These are phyloP conservation scores for Periparus ater DNA, from an alignment of 2,797 vertebrate genomes.

Conservation along the genomic window DNA sequence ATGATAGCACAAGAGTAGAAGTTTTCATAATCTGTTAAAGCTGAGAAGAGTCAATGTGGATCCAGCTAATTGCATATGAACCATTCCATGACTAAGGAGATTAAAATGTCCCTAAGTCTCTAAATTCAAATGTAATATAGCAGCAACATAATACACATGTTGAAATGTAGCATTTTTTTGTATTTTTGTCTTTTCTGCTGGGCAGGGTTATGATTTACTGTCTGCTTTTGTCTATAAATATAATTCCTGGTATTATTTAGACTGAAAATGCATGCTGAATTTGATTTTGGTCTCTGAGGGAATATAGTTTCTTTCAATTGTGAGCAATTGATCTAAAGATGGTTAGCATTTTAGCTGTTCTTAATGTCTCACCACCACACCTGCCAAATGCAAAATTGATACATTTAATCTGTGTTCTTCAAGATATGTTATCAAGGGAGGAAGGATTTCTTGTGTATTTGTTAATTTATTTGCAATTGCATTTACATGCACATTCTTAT, in stretches of 20 bases:
- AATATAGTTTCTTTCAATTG: background rate
- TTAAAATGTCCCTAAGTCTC: background rate
- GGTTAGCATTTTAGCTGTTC: background rate
- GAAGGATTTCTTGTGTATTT: background rate
- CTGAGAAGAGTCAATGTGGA: background rate
- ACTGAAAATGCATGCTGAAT: background rate
- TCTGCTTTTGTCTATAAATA: background rate
- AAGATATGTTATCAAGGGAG: background rate
- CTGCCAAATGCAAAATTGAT: constrained; percentile 47
- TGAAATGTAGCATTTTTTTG: background rate
- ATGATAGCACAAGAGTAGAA: background rate
- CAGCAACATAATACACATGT: rapidly evolving
- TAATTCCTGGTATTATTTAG: background rate
- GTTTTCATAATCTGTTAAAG: background rate
- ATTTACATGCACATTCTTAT: background rate
- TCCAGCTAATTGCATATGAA: background rate
- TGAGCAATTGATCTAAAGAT: background rate
- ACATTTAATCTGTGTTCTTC: background rate
- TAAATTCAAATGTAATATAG: background rate
- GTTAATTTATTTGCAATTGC: background rate
- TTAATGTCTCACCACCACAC: background rate
- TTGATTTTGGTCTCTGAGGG: constrained; percentile 9
- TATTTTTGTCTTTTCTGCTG: background rate
- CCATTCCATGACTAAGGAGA: background rate
- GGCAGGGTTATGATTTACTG: background rate